Base-by-base conservation (phyloP, 2,797 vertebrate species). In the Cirrhinus molitorella region DNA sequence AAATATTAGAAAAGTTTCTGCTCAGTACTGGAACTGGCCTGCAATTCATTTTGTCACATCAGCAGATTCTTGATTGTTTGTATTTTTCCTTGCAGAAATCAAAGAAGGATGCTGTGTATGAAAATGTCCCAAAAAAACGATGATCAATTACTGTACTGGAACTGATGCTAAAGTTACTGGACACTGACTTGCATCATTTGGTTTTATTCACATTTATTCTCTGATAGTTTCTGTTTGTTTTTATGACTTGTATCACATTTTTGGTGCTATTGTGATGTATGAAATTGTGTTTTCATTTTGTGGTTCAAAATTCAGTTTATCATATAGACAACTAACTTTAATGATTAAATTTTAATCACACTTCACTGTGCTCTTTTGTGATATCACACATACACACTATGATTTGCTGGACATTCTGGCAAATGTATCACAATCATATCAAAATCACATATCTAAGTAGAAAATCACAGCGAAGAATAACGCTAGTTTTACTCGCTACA, bases 401-500 rank as follows among this genome's bases (percentile, higher is more conserved):
- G 57, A 14, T 59, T 23, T 25, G n/a, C 4, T 25, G 57, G 57
- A 59, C 2, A 59, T 59, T 59, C 25, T 2, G 2, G 12, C 12
- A 13, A 61, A 16, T 28, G 5, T 14, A 61, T 25, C 12, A 61
- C 23, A 28, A 28, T 0, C 1, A 61, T 23, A 28, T 61, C 13
- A 47, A 47, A 47, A 47, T 14, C 45, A 47, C 45, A 47, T 14
- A 47, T 47, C 37, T 40, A 40, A 6, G 7, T 0, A 37, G 34
- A 37, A 37, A 37, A 37, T 37, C 34, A 37, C 34, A 37, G n/a
- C n/a, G n/a, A n/a, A n/a, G n/a, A n/a, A n/a, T n/a, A n/a, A n/a
- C n/a, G n/a, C n/a, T n/a, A n/a, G n/a, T n/a, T n/a, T 37, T 4
- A 37, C 4, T 37, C 0, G 90, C 86, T 95, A 95, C 95, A 93